These are phyloP conservation scores for Conus betulinus DNA, from an alignment of 1,140 invertebrate species.

Conservation along the genomic window DNA sequence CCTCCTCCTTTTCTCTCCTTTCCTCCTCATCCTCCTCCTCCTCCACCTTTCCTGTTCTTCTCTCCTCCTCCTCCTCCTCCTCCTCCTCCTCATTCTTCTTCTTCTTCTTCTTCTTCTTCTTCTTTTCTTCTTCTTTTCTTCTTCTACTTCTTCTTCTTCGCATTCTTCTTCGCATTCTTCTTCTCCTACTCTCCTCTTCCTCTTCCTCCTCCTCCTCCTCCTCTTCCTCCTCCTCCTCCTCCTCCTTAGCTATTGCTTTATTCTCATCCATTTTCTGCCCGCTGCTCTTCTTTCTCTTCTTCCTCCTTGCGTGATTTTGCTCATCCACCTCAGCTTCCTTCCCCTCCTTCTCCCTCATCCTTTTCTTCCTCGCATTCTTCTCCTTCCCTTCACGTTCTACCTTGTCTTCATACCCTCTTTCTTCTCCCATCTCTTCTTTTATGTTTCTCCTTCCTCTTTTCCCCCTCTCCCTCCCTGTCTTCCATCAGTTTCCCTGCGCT, in stretches of 20 bases:
- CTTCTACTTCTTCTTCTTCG: background rate
- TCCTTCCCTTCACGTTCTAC: too few species aligned
- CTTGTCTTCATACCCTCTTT: too few species aligned
- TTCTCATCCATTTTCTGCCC: background rate
- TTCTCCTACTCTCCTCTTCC: background rate
- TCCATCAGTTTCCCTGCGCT: too few species aligned
- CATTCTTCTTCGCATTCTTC: background rate
- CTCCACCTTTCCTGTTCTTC: background rate
- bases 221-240: background rate
- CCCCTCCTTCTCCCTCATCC: too few species aligned
- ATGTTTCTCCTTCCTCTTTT: too few species aligned
- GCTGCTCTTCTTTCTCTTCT: background rate
- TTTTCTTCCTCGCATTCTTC: too few species aligned
- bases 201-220: background rate
- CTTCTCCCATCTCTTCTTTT: too few species aligned
- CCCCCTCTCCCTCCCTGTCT: too few species aligned
- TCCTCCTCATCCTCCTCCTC: too few species aligned
- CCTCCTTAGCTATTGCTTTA: too few species aligned
- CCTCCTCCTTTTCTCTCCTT: background rate
- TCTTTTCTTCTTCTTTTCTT: background rate
- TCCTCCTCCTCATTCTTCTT: background rate
- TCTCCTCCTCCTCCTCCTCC: background rate
- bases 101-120: background rate
- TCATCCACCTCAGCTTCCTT: too few species aligned
- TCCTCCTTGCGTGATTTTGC: background rate